Evolutionary conservation across 1,140 invertebrate genomes (phyloP), one percentile per base, ranked within the genome.

Genomic region (Hydropsyche tenuis): DNA sequence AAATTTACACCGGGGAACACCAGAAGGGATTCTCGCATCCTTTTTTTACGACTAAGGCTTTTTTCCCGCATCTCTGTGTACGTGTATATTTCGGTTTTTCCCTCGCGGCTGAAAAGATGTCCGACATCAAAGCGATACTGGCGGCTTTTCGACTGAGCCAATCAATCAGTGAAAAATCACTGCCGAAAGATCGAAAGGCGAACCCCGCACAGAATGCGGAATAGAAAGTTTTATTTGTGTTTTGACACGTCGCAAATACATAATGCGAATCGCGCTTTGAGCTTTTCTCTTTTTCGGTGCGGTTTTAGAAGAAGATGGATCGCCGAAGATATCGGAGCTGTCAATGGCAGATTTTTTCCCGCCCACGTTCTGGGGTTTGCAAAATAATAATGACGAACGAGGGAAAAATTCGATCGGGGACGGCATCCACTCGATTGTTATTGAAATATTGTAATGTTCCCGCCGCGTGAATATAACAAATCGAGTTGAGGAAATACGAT

Each of bases 91-190:
- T 37, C 3, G 30, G 3, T 48, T 48, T 60, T 60, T 25, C 25
- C 25, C 23, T 25, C 56, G 3, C 23, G 20, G 7, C 20, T 60
- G 56, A 60, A 60, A 60, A 60, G 56, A 60, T 60, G 56, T 60
- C 56, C 56, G 56, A 60, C 56, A 60, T 60, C 56, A 60, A 60
- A 60, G 56, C 22, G 56, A 60, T 60, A 60, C 23, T 27, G 56
- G 22, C 20, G 56, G 56, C 56, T 60, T 60, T 60, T 60, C 56
- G 23, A 20, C 22, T 12, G 56, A 11, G 56, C 56, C 56, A 60
- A 60, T 60, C 56, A 60, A 27, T 60, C 56, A 60, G 25, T 9
- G 22, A 60, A 60, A 60, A 60, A 60, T 60, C 23, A 14, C 56
- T 18, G 48, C 56, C n/a, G 22, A 60, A 60, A 60, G 16, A 53